Percentiles rank a stretch among this genome's conserved stretches.
Evolutionary conservation across 92 coral and sea anemone species (phyloP).

Genomic region (Phenganax marumi): DNA sequence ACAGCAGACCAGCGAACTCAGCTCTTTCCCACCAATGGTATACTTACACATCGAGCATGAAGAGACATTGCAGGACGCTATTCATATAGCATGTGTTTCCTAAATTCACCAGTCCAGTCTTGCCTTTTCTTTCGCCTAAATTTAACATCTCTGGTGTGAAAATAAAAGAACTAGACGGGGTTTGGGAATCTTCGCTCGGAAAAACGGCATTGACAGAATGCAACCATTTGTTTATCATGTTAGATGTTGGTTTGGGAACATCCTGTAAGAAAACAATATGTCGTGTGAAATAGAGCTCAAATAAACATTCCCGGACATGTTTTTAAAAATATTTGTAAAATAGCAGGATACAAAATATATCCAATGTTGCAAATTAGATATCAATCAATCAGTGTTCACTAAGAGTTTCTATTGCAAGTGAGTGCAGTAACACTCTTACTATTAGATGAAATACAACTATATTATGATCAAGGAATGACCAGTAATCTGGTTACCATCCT

Average conservation of each 20-base stretch:
- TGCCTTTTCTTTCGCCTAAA: conserved; percentile 76
- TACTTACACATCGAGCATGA: conserved; percentile 98
- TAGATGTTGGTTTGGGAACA: conserved; percentile 79
- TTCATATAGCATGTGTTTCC: conserved; percentile 99
- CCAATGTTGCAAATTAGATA: too few species aligned
- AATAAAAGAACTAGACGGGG: conserved; percentile 29
- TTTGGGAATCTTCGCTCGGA: conserved; percentile 23
- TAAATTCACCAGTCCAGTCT: conserved; percentile 89
- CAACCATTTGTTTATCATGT: conserved; percentile 86
- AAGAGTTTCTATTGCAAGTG: too few species aligned
- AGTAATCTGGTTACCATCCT: too few species aligned
- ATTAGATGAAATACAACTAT: too few species aligned
- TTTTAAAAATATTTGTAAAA: background rate
- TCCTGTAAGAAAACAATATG: conserved; percentile 51
- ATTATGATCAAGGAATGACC: too few species aligned
- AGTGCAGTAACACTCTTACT: too few species aligned
- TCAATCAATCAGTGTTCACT: too few species aligned
- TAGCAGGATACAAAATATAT: background rate
- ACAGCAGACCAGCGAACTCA: too few species aligned
- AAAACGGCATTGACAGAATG: conserved; percentile 73
- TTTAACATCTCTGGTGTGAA: conserved; percentile 59
- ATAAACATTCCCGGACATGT: too few species aligned
- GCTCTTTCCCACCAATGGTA: too few species aligned
- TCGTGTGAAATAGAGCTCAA: too few species aligned
- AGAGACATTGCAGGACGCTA: conserved; percentile 85